These are phyloP conservation scores for Graphium colonna DNA, from an alignment of 2,888 invertebrate species.

Conservation along the genomic window DNA sequence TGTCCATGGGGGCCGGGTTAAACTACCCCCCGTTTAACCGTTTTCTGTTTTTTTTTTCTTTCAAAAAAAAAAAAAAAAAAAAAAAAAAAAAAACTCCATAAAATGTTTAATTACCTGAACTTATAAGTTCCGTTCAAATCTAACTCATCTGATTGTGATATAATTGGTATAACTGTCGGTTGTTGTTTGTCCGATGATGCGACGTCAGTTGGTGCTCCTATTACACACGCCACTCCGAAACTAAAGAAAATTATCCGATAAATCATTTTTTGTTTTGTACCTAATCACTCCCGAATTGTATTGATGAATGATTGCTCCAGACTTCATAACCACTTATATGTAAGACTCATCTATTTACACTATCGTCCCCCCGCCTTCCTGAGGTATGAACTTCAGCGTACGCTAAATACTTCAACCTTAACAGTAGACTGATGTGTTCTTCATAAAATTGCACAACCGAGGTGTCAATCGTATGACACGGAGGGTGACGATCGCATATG, in stretches of 20 bases:
- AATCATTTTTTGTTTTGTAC: slow-evolving; percentile 53
- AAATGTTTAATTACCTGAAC: slow-evolving; percentile 74
- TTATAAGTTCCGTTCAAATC: slow-evolving; percentile 75
- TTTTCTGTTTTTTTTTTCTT: too few relatives aligned
- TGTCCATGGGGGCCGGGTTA: too few relatives aligned
- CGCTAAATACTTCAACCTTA: slow-evolving; percentile 79
- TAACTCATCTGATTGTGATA: slow-evolving; percentile 73
- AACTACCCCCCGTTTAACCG: too few relatives aligned
- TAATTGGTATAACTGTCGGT: slow-evolving; percentile 70
- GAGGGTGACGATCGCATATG: slow-evolving; percentile 52
- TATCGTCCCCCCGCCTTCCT: slow-evolving; percentile 74
- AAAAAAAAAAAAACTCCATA: too few relatives aligned
- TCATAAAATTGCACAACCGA: slow-evolving; percentile 74
- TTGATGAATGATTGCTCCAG: slow-evolving; percentile 68
- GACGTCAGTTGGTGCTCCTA: slow-evolving; percentile 49
- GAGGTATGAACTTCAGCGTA: slow-evolving; percentile 58
- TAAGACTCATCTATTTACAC: slow-evolving; percentile 75
- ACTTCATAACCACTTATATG: slow-evolving; percentile 69
- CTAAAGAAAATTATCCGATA: slow-evolving; percentile 47
- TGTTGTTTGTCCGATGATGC: slow-evolving; percentile 55
- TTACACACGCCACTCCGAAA: slow-evolving; percentile 38
- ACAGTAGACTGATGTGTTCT: slow-evolving; percentile 69
- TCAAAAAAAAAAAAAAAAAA: too few relatives aligned
- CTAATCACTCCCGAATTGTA: slow-evolving; percentile 54
- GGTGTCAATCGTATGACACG: slow-evolving; percentile 70